Percentiles rank a stretch among this genome's conserved stretches.
Evolutionary conservation across 2,888 invertebrate species (phyloP).

Genomic region (Pachycephus smyrnensis): DNA sequence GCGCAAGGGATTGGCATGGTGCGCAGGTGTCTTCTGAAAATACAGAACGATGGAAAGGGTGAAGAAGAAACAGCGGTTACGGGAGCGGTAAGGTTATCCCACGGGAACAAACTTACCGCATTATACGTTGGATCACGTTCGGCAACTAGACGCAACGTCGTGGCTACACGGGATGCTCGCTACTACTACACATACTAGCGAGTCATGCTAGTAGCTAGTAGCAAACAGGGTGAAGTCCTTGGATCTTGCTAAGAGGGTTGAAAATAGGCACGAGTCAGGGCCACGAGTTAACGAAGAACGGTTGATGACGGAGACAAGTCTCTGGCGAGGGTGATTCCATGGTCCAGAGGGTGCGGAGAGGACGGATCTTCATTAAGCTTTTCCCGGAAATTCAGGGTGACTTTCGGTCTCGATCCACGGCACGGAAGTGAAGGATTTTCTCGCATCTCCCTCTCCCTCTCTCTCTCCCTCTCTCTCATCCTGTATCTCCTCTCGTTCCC

Average conservation of each 20-base stretch:
- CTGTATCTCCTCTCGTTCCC: neutral
- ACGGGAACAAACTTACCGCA: slow-evolving; percentile 45
- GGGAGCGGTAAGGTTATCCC: slow-evolving; percentile 42
- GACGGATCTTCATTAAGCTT: slow-evolving; percentile 23
- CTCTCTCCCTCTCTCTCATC: neutral
- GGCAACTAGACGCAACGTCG: slow-evolving; percentile 37
- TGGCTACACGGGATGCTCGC: slow-evolving; percentile 35
- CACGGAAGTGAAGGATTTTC: neutral
- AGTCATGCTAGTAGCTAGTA: neutral
- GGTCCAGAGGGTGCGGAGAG: neutral
- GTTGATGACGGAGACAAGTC: slow-evolving; percentile 11
- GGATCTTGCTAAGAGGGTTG: neutral
- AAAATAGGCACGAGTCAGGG: slow-evolving; percentile 1
- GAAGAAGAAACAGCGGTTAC: slow-evolving; percentile 1
- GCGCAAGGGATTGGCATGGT: neutral
- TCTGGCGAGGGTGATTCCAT: neutral
- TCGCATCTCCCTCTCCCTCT: neutral
- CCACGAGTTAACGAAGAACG: slow-evolving; percentile 7
- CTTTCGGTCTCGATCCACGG: neutral
- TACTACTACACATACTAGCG: slow-evolving; percentile 26
- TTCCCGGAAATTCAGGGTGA: slow-evolving; percentile 10
- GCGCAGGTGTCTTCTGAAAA: slow-evolving; percentile 1
- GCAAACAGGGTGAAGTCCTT: neutral
- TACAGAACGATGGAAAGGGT: slow-evolving; percentile 20
- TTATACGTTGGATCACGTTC: slow-evolving; percentile 46